Conservation (phyloP, 1,140 invertebrate genomes). For the Drosophila nigrodunni region DNA sequence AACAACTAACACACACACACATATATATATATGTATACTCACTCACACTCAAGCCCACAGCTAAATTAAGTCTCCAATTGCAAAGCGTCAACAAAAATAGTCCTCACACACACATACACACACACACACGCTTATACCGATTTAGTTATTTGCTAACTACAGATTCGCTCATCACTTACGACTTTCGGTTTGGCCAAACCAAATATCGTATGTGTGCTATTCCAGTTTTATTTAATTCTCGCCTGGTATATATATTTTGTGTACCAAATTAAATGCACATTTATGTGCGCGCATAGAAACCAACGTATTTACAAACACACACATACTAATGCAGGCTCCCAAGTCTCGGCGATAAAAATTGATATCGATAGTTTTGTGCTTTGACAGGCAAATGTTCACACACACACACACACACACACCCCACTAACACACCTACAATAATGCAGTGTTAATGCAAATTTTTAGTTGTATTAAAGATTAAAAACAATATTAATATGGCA, state of each 20-base stretch:
- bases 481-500: constrained; percentile 10
- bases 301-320: too few relatives aligned
- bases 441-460: constrained; percentile 40
- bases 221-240: constrained; percentile 17
- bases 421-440: constrained; percentile 1
- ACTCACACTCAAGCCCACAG: neutral
- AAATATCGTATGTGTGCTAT: constrained; percentile 28
- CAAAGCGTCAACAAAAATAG: constrained; percentile 13
- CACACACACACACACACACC: neutral
- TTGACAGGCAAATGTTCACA: constrained; percentile 26
- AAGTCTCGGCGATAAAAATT: neutral
- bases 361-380: neutral
- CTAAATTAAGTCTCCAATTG: constrained; percentile 30
- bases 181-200: constrained; percentile 25
- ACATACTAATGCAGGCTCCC: neutral
- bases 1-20: constrained; percentile 15
- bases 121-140: neutral
- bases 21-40: constrained; percentile 20
- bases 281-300: neutral
- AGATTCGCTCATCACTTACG: constrained; percentile 15
- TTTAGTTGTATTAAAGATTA: constrained; percentile 38
- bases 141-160: neutral
- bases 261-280: neutral
- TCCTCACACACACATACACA: neutral
- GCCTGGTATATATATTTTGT: constrained; percentile 8